Conservation (phyloP, 2,113 vertebrate species). For the Corvus cornix region DNA sequence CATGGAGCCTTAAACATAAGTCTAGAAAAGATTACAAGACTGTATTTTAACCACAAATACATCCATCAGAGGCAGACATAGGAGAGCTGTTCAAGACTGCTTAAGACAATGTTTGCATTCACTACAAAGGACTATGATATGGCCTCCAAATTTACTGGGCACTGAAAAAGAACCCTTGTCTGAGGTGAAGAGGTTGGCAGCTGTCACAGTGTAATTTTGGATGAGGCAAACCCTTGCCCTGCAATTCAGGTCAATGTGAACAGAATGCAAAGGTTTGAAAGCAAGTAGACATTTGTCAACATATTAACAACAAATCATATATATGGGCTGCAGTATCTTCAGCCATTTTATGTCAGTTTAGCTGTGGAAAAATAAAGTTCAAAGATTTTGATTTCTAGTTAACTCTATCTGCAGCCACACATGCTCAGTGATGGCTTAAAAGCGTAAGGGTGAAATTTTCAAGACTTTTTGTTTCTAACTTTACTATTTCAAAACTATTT, state of each 20-base stretch:
- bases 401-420: background rate
- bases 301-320: background rate
- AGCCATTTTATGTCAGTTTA: background rate
- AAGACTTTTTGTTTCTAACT: background rate
- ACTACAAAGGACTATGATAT: background rate
- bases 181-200: background rate
- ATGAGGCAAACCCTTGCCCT: background rate
- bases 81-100: background rate
- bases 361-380: background rate
- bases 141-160: background rate
- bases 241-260: background rate
- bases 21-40: background rate
- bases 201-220: background rate
- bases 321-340: background rate
- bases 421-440: background rate
- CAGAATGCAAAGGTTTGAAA: background rate
- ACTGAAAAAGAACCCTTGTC: background rate
- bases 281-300: background rate
- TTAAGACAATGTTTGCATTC: background rate
- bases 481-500: background rate
- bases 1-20: background rate
- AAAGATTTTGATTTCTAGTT: background rate
- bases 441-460: background rate
- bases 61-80: background rate
- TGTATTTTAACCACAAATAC: background rate